Evolutionary conservation across 2,797 vertebrate genomes (phyloP), one percentile per base, ranked within the genome.

Genomic region (Phoxinus dragarum): DNA sequence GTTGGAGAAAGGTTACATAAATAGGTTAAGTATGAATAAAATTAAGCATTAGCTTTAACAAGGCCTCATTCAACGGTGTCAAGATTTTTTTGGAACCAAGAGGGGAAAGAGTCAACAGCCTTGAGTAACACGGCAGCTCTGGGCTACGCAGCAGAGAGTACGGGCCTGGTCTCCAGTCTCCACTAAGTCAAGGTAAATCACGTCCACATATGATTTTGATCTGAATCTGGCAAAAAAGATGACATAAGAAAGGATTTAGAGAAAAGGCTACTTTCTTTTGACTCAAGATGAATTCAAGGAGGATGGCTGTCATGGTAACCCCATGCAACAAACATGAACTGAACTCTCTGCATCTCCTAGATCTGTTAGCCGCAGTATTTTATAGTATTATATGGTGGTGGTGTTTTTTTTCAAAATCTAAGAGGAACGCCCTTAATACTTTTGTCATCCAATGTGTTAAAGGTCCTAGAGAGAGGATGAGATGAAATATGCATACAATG

Each of bases 161-260:
- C 61, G 31, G 49, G 72, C 21, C 47, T 54, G 47, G 54, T 71
- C 74, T 81, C 49, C 81, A 73, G 64, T 66, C 74, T 81, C 59
- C 81, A 73, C 42, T 81, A 69, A 79, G 78, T 85, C 84, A 86
- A 90, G 81, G 86, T 86, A 84, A 49, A 84, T 89, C 61, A 85
- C 16, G 66, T 56, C 77, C 81, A 66, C 86, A 89, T 85, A 84
- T 87, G 87, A 90, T 86, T 87, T 87, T 86, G 61, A 90, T 90
- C 88, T 79, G 74, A 61, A 82, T 84, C 71, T 89, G 86, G 87
- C 89, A 76, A 54, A 56, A 56, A 80, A 86, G 61, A 85, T 84
- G 80, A 80, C 83, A 86, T 71, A 23, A 34, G 3, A 34, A 67
- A 56, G n/a, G 56, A 61, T 38, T 74, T 71, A 78, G 36, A 81